phyloP scores from a whole-genome alignment of 1,140 invertebrate species.

The Meloidogyne chitwoodi region DNA sequence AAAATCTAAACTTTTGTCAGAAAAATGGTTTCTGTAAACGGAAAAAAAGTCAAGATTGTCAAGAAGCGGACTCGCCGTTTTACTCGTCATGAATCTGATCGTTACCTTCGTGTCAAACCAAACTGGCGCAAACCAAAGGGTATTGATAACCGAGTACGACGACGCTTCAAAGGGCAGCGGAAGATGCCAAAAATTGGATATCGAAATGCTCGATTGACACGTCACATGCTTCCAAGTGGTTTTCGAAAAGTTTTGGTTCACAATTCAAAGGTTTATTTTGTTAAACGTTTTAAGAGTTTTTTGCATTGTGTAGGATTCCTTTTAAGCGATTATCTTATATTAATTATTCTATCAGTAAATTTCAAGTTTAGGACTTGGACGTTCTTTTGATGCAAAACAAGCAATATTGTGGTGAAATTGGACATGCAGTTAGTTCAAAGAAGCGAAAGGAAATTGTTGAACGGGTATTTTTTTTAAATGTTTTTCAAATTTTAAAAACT shows the following conservation, averaged over 20 bases:
- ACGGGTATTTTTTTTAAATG: conserved; percentile 62
- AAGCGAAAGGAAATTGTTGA: conserved; percentile 92
- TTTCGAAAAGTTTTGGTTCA: conserved; percentile 86
- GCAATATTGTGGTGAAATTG: conserved; percentile 93
- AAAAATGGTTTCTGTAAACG: conserved; percentile 50
- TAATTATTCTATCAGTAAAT: not conserved
- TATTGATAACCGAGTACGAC: conserved; percentile 97
- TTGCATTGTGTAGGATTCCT: not conserved
- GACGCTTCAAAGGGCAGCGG: conserved; percentile 96
- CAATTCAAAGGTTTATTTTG: conserved; percentile 71
- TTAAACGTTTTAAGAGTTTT: conserved; percentile 40
- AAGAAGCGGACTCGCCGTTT: conserved; percentile 52
- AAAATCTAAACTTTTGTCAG: not conserved
- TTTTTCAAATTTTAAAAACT: not conserved
- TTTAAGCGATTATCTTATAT: conserved; percentile 2
- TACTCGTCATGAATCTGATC: conserved; percentile 51
- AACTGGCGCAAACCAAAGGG: conserved; percentile 90
- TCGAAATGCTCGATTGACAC: conserved; percentile 78
- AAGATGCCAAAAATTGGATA: conserved; percentile 99
- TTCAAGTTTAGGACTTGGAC: conserved; percentile 82
- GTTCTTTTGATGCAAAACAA: conserved; percentile 98
- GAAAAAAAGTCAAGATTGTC: conserved; percentile 45
- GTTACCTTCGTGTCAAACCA: conserved; percentile 61
- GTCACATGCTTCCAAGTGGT: conserved; percentile 92
- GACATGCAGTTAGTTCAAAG: conserved; percentile 89